Evolutionary conservation across 2,888 invertebrate genomes (phyloP).

Genomic region (Laspeyria flexula): DNA sequence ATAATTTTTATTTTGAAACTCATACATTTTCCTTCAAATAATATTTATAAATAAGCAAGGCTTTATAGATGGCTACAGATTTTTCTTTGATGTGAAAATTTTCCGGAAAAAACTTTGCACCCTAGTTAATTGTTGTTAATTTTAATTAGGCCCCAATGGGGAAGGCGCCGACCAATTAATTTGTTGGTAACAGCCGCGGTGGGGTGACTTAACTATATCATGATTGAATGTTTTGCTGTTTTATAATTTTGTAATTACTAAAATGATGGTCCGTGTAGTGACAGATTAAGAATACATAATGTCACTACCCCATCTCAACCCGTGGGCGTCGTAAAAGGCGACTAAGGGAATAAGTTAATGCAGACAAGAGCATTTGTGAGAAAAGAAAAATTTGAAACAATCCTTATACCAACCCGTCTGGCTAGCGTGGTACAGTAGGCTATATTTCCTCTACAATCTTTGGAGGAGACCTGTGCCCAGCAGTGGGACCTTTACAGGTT

Average conservation of each 20-base stretch:
- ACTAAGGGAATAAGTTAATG: neutral
- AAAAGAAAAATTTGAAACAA: too few relatives aligned
- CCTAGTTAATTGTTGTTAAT: constrained; percentile 25
- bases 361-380: too few relatives aligned
- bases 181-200: neutral
- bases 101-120: neutral
- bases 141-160: constrained; percentile 21
- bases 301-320: too few relatives aligned
- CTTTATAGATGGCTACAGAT: neutral
- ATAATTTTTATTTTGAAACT: neutral
- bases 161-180: constrained; percentile 9
- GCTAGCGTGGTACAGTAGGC: too few relatives aligned
- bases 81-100: constrained; percentile 12
- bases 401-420: too few relatives aligned
- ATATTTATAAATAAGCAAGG: constrained; percentile 1
- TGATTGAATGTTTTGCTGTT: neutral
- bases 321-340: too few relatives aligned
- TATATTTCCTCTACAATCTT: too few relatives aligned
- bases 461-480: too few relatives aligned
- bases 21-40: neutral
- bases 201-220: neutral
- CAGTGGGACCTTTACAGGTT: too few relatives aligned
- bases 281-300: too few relatives aligned
- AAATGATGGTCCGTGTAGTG: too few relatives aligned
- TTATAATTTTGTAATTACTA: constrained; percentile 5